phyloP scores from a whole-genome alignment of 2,888 invertebrate species.

The Gerris lacustris region DNA sequence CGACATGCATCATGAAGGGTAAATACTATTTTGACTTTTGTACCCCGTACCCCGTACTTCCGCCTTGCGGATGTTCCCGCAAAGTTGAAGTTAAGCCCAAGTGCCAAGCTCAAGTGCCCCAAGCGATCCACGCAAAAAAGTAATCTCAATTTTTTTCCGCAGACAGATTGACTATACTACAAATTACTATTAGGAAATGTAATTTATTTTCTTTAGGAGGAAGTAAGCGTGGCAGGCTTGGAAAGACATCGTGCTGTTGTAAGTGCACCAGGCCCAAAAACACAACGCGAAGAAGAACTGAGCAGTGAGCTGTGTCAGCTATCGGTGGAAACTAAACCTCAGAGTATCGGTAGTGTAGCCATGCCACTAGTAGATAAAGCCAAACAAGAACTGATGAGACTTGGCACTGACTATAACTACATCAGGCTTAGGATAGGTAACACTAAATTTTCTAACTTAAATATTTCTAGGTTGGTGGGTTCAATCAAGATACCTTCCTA shows the following conservation, averaged over 20 bases:
- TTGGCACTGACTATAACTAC: constrained; percentile 49
- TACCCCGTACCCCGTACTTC: too few species aligned
- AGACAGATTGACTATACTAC: too few species aligned
- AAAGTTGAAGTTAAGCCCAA: too few species aligned
- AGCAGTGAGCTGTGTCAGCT: constrained; percentile 54
- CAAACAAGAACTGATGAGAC: constrained; percentile 27
- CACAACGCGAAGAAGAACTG: constrained; percentile 73
- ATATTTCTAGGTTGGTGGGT: not conserved
- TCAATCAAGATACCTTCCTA: too few species aligned
- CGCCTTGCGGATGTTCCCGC: too few species aligned
- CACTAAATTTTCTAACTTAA: constrained; percentile 13
- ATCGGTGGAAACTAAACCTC: constrained; percentile 69
- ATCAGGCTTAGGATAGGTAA: constrained; percentile 75
- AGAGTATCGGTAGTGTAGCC: constrained; percentile 78
- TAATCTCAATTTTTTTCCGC: too few species aligned
- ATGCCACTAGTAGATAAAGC: constrained; percentile 55
- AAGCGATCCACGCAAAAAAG: too few species aligned
- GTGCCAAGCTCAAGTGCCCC: too few species aligned
- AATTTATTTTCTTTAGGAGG: constrained; percentile 44
- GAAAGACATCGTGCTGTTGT: constrained; percentile 62
- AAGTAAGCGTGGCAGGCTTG: constrained; percentile 71
- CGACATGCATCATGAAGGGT: too few species aligned
- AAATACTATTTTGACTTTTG: too few species aligned
- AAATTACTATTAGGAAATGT: not conserved
- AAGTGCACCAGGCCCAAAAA: constrained; percentile 78